Percentiles rank a stretch among this genome's conserved stretches.
These are phyloP conservation scores for Brachyrhaphis roseni DNA, from an alignment of 2,797 vertebrate genomes.

Conservation along the genomic window DNA sequence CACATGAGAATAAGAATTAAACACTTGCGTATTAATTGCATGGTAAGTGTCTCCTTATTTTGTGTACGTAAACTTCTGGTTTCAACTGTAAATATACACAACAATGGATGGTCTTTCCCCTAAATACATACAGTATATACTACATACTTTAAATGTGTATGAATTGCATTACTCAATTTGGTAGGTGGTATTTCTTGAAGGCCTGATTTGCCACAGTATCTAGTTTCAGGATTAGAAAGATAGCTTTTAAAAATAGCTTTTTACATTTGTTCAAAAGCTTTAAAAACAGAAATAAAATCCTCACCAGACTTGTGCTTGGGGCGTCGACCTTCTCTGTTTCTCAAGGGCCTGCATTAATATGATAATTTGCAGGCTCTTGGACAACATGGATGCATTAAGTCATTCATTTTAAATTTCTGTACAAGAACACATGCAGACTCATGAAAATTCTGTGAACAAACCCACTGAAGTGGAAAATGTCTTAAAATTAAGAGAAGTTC, in stretches of 20 bases:
- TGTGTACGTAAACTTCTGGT: not conserved
- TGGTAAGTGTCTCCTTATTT: too few relatives aligned
- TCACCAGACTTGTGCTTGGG: not conserved
- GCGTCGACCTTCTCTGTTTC: not conserved
- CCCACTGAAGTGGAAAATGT: not conserved
- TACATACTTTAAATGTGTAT: not conserved
- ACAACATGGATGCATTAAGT: not conserved
- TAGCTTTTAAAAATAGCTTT: not conserved
- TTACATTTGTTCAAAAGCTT: not conserved
- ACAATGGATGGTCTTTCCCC: not conserved
- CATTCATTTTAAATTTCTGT: not conserved
- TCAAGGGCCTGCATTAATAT: conserved; percentile 12
- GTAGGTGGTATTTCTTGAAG: not conserved
- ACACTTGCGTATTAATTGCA: not conserved
- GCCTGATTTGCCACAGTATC: not conserved
- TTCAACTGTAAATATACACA: not conserved
- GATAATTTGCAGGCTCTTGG: not conserved
- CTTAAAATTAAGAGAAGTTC: not conserved
- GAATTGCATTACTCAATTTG: not conserved
- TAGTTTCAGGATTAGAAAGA: not conserved
- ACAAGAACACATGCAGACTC: not conserved
- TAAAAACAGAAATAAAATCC: not conserved
- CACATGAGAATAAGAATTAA: not conserved
- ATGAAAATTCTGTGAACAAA: not conserved
- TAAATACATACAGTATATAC: not conserved